phyloP scores from a whole-genome alignment of 92 coral and sea anemone genomes.

The Umimayanthus chanpuru region DNA sequence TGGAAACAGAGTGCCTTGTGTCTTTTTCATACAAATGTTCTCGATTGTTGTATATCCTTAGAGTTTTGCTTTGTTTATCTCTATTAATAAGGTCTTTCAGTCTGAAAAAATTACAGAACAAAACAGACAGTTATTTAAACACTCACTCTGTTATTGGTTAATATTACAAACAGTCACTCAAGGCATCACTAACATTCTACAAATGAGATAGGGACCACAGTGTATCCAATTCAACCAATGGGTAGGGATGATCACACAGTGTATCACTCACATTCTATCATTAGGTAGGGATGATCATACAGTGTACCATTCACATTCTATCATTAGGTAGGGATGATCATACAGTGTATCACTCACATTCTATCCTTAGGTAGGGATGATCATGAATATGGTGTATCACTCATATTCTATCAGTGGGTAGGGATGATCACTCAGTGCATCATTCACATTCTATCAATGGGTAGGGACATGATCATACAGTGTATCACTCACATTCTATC shows the following conservation, averaged over 20 bases:
- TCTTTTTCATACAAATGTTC: conserved; percentile 24
- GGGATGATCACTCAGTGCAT: not conserved
- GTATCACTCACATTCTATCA: not conserved
- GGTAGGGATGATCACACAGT: not conserved
- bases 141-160: not conserved
- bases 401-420: not conserved
- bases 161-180: not conserved
- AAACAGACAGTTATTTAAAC: not conserved
- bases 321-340: too few species aligned
- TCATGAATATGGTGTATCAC: too few species aligned
- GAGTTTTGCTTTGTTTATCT: not conserved
- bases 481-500: not conserved
- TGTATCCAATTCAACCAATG: not conserved
- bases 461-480: too few species aligned
- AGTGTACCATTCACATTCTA: not conserved
- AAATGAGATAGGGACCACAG: too few species aligned
- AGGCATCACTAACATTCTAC: too few species aligned
- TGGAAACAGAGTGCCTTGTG: not conserved
- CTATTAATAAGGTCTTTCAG: conserved; percentile 63
- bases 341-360: too few species aligned
- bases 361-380: too few species aligned
- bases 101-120: conserved; percentile 32
- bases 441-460: too few species aligned
- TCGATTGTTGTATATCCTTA: not conserved
- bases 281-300: not conserved